Base-by-base conservation (phyloP, 2,888 invertebrate species). In the Kuschelorhynchus macadamiae region DNA sequence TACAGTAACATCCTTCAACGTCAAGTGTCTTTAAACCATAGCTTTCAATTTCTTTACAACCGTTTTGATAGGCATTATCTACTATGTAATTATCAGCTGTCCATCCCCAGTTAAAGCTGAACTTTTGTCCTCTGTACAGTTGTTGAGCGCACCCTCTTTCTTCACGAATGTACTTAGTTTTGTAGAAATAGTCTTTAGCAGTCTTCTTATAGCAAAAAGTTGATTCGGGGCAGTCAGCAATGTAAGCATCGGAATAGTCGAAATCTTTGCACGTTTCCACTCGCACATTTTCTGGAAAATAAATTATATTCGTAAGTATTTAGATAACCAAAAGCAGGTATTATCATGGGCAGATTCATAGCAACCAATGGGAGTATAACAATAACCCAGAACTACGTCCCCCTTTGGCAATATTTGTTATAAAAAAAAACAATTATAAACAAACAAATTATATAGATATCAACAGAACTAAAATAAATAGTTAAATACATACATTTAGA, bases 141-240 rank as follows among this genome's bases (percentile, higher is more conserved):
- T 75, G 75, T n/a, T 42, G 59, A 32, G 75, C 75, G 47, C 75
- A 75, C 1, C 73, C 74, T 30, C 75, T 67, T 42, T 73, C 74
- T 12, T 71, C 70, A 18, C 68, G 59, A 14, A 65, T 41, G n/a
- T 66, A 61, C 0, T 56, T 55, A 1, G 44, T 25, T 2, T 42
- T 41, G 18, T 72, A 68, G 12, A 57, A 67, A 5, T 64, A 47
- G 9, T 44, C 70, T 21, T 61, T 52, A 17, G 64, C 60, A 1
- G 68, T 70, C 49, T 69, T 75, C 25, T 68, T 70, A 39, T 55
- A 60, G 57, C 75, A 75, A 20, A 73, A 73, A 1, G 75, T 75
- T 8, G 74, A 74, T 20, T 71, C 65, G 1, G 44, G 69, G 33
- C 75, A 75, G n/a, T 73, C 72, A 9, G 47, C 67, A 33, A 74